These are phyloP conservation scores for Halictus quadricinctus DNA, from an alignment of 2,888 invertebrate species.

Conservation along the genomic window DNA sequence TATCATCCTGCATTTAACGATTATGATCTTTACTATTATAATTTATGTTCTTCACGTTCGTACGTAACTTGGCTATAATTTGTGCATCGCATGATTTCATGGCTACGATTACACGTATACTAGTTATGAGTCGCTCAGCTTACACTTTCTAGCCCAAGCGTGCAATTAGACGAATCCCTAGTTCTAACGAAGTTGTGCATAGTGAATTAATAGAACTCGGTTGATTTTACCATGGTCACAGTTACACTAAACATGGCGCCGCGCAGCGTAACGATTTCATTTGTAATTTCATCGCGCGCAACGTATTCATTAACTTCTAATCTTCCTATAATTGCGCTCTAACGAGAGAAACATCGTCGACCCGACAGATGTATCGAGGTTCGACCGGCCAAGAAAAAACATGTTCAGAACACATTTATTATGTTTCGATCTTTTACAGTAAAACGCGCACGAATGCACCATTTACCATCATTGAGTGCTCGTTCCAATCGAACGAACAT, in stretches of 20 bases:
- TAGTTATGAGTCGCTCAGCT: conserved; percentile 8
- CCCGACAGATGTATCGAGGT: neutral
- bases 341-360: conserved; percentile 13
- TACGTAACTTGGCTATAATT: conserved; percentile 15
- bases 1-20: neutral
- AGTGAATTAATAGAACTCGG: conserved; percentile 20
- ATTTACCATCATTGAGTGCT: neutral
- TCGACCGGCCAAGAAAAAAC: neutral
- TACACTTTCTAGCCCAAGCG: conserved; percentile 43
- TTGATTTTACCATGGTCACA: conserved; percentile 34
- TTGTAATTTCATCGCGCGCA: conserved; percentile 26
- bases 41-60: neutral
- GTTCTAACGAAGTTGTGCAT: conserved; percentile 30
- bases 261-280: conserved; percentile 33
- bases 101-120: neutral
- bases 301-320: conserved; percentile 8
- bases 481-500: neutral
- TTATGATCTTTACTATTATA: neutral
- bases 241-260: conserved; percentile 18
- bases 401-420: neutral
- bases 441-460: neutral
- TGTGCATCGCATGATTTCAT: conserved; percentile 18
- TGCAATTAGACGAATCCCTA: conserved; percentile 39
- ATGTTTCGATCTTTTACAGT: neutral
- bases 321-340: neutral